Percentiles rank a stretch among this genome's conserved stretches.
Evolutionary conservation across 1,140 invertebrate genomes (phyloP).

Genomic region (Gonatopus flavifemur): DNA sequence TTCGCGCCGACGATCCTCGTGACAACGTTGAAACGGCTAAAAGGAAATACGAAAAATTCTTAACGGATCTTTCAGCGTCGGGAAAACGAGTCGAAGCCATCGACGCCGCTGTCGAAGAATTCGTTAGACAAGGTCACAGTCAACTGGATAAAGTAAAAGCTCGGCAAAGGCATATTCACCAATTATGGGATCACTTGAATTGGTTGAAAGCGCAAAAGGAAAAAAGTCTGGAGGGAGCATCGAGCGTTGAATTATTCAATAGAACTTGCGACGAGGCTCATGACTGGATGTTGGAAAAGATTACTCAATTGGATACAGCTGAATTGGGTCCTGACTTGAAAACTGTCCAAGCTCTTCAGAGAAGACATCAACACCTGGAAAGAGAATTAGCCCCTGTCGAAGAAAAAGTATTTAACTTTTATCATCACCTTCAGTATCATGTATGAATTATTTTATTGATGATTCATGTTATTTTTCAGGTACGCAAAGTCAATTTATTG

Average conservation of each 20-base stretch:
- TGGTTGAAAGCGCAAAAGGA: conserved; percentile 88
- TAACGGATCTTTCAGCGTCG: conserved; percentile 92
- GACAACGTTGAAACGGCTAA: conserved; percentile 93
- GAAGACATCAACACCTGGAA: conserved; percentile 87
- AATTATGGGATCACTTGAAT: conserved; percentile 87
- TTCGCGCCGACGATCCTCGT: conserved; percentile 79
- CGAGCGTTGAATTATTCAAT: conserved; percentile 91
- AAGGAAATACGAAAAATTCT: conserved; percentile 94
- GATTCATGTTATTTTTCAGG: conserved; percentile 23
- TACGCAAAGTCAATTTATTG: conserved; percentile 71
- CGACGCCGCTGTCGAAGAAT: conserved; percentile 84
- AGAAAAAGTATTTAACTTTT: conserved; percentile 79
- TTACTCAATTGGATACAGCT: conserved; percentile 78
- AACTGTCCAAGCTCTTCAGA: conserved; percentile 86
- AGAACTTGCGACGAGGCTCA: conserved; percentile 90
- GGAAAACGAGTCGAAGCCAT: conserved; percentile 88
- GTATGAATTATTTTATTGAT: background rate
- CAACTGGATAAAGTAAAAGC: conserved; percentile 85
- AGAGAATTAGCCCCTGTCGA: conserved; percentile 85
- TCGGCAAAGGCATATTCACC: conserved; percentile 81
- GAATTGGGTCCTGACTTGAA: conserved; percentile 83
- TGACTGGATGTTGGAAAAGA: conserved; percentile 95
- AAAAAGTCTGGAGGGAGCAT: conserved; percentile 87
- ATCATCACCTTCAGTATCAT: background rate
- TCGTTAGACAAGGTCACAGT: conserved; percentile 82